phyloP scores from a whole-genome alignment of 2,888 invertebrate genomes.

The Girardia tigrina region DNA sequence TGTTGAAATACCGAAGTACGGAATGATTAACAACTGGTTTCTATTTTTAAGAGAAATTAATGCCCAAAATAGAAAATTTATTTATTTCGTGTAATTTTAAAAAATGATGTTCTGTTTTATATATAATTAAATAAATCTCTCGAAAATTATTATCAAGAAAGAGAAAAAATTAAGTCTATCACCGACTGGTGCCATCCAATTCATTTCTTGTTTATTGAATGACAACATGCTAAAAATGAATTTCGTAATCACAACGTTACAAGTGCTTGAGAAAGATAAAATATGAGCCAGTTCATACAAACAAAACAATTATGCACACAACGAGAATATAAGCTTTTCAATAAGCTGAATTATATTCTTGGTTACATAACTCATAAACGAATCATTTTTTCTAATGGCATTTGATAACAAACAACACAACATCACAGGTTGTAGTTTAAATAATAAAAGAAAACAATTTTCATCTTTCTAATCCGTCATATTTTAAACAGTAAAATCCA shows the following conservation, averaged over 20 bases:
- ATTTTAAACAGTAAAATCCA: constrained; percentile 6
- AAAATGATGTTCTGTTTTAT: background rate
- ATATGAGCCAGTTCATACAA: background rate
- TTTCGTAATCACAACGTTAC: background rate
- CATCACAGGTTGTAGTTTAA: background rate
- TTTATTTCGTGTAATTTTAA: background rate
- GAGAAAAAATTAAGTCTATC: background rate
- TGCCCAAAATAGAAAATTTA: background rate
- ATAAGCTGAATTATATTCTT: background rate
- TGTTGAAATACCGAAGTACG: no score
- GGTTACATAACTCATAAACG: background rate
- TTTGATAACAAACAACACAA: background rate
- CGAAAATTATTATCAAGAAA: background rate
- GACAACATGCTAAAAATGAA: background rate
- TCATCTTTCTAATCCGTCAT: constrained; percentile 7
- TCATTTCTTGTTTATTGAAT: background rate
- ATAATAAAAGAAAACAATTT: constrained; percentile 17
- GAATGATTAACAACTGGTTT: no score
- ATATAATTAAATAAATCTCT: background rate
- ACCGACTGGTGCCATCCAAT: background rate
- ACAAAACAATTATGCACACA: background rate
- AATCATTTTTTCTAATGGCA: background rate
- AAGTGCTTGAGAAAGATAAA: background rate
- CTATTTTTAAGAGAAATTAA: no score
- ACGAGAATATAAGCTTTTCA: background rate